These are phyloP conservation scores for Acleris sparsana DNA, from an alignment of 2,888 invertebrate species.

Conservation along the genomic window DNA sequence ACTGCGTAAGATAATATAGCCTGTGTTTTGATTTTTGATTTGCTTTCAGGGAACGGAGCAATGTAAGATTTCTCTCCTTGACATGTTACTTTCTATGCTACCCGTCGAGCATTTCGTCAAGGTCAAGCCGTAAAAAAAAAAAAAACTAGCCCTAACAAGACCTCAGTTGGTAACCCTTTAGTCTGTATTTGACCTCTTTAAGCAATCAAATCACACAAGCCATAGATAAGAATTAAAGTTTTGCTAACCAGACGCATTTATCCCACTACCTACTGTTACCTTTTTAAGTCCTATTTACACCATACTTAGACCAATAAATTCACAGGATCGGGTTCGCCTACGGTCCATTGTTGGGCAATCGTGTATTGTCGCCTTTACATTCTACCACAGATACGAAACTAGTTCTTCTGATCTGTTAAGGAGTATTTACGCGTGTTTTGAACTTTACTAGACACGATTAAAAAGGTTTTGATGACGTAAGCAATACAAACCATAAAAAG, in stretches of 20 bases:
- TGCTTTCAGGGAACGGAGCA: too few relatives aligned
- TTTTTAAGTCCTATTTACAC: conserved; percentile 36
- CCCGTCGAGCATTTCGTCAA: too few relatives aligned
- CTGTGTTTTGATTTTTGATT: too few relatives aligned
- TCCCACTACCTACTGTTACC: conserved; percentile 25
- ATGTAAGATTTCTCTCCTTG: too few relatives aligned
- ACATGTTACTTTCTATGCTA: too few relatives aligned
- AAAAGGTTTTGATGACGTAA: too few relatives aligned
- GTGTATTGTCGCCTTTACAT: conserved; percentile 37
- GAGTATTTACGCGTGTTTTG: conserved; percentile 31
- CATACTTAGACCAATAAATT: conserved; percentile 32
- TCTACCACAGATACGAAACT: conserved; percentile 35
- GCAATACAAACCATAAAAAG: too few relatives aligned
- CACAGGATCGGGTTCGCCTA: conserved; percentile 66
- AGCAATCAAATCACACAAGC: conserved; percentile 1
- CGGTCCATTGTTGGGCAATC: conserved; percentile 57
- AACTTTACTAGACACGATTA: conserved; percentile 6
- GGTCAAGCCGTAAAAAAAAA: too few relatives aligned
- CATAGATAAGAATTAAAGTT: conserved; percentile 13
- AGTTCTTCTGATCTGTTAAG: conserved; percentile 32
- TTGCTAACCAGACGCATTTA: conserved; percentile 19
- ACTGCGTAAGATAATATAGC: not conserved
- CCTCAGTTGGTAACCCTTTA: too few relatives aligned
- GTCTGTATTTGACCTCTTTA: not conserved
- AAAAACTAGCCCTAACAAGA: too few relatives aligned